These are phyloP conservation scores for Phymanthus crucifer DNA, from an alignment of 92 coral and sea anemone genomes.

Conservation along the genomic window DNA sequence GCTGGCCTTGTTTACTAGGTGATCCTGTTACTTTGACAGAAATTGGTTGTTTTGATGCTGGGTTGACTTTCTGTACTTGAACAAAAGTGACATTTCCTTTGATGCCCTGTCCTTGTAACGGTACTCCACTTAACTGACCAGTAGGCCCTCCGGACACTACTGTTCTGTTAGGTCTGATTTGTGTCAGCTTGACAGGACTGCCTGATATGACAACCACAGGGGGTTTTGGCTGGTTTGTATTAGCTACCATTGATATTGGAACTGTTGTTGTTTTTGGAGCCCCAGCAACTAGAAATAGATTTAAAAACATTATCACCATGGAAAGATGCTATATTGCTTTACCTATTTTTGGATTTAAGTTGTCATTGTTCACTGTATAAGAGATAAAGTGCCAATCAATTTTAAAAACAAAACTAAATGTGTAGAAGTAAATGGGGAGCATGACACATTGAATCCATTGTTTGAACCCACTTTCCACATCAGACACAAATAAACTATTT, in stretches of 20 bases:
- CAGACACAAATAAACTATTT: no score
- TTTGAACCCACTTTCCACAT: no score
- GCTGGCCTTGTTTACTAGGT: constrained; percentile 67
- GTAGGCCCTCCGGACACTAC: constrained; percentile 30
- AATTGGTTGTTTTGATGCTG: constrained; percentile 62
- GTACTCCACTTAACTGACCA: constrained; percentile 23
- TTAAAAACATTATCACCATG: neutral
- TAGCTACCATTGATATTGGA: constrained; percentile 38
- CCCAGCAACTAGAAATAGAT: constrained; percentile 1
- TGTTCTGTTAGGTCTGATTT: constrained; percentile 20
- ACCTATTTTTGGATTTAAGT: no score
- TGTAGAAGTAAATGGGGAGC: no score
- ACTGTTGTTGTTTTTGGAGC: constrained; percentile 34
- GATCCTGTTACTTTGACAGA: constrained; percentile 65
- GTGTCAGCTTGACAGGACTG: constrained; percentile 80
- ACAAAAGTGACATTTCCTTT: constrained; percentile 68
- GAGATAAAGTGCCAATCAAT: no score
- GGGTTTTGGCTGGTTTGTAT: constrained; percentile 56
- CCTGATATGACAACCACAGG: constrained; percentile 75
- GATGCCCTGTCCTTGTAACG: constrained; percentile 41
- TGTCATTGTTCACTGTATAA: no score
- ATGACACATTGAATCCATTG: no score
- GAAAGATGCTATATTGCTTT: neutral
- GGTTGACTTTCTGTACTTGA: constrained; percentile 74
- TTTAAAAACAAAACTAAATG: no score